A percentile compares a stretch with the other conserved stretches of the same genome.
phyloP scores from a whole-genome alignment of 2,113 vertebrate species.

The Marmota monax region DNA sequence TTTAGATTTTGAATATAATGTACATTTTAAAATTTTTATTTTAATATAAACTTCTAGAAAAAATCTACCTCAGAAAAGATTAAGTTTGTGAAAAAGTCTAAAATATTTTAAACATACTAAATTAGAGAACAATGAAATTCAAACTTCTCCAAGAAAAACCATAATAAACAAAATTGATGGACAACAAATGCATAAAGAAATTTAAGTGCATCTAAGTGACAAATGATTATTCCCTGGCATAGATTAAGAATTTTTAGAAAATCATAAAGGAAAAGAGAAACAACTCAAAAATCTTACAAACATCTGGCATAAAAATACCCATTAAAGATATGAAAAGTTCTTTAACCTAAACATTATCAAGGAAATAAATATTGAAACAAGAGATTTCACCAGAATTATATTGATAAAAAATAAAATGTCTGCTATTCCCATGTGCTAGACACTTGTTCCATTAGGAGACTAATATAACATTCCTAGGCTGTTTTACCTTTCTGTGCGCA shows the following conservation, averaged over 20 bases:
- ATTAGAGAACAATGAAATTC: constrained; percentile 17
- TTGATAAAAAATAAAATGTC: not conserved
- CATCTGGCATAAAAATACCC: not conserved
- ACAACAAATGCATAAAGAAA: not conserved
- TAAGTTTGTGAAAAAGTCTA: not conserved
- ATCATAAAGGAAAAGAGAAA: not conserved
- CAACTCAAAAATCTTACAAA: not conserved
- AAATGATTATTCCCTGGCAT: not conserved
- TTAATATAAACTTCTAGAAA: not conserved
- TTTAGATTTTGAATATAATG: not conserved
- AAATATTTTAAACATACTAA: not conserved
- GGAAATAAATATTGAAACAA: not conserved
- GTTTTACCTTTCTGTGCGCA: not conserved
- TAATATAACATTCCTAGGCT: not conserved
- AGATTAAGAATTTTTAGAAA: not conserved
- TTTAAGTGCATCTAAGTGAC: not conserved
- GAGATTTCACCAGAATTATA: not conserved
- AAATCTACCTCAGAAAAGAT: not conserved
- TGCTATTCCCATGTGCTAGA: not conserved
- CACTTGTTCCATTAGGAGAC: not conserved
- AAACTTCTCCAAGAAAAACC: not conserved
- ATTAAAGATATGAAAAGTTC: not conserved
- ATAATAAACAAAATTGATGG: constrained; percentile 16
- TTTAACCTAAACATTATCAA: not conserved
- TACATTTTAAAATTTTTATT: not conserved